A percentile compares a stretch with the other conserved stretches of the same genome.
Conservation (phyloP, 2,888 invertebrate genomes). For the Tethea ocularis region DNA sequence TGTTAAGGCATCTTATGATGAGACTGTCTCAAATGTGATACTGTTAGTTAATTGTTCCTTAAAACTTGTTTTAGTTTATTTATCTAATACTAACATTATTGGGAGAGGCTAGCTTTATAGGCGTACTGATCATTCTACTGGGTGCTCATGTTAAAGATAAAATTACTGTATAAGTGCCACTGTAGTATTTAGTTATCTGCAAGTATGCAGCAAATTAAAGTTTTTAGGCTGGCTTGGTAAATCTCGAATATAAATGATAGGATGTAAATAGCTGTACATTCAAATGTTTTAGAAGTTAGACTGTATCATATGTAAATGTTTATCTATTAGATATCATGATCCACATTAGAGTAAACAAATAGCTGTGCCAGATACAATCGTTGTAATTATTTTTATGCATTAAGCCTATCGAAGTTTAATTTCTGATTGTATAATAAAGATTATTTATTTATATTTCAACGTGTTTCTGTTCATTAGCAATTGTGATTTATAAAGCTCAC, state of each 20-base stretch:
- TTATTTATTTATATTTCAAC: constrained; percentile 11
- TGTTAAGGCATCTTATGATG: constrained; percentile 55
- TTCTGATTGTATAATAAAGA: neutral
- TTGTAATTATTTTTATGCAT: constrained; percentile 7
- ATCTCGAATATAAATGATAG: neutral
- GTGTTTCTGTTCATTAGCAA: neutral
- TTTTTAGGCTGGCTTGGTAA: neutral
- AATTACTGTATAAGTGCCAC: neutral
- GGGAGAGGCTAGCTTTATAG: neutral
- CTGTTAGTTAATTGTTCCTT: constrained; percentile 58
- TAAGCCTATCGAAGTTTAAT: neutral
- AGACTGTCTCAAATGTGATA: constrained; percentile 72
- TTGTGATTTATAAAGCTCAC: no score
- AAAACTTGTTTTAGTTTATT: constrained; percentile 31
- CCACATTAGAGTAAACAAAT: constrained; percentile 10
- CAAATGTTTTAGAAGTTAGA: neutral
- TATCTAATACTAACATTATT: neutral
- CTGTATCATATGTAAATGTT: constrained; percentile 1
- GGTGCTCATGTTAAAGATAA: constrained; percentile 2
- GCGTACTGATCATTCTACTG: neutral
- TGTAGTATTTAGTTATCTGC: neutral
- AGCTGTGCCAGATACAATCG: constrained; percentile 10
- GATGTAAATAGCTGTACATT: constrained; percentile 6
- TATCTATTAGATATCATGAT: neutral
- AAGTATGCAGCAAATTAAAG: neutral